Evolutionary conservation across 2,113 vertebrate species (phyloP).

Genomic region (Hassar affinis): DNA sequence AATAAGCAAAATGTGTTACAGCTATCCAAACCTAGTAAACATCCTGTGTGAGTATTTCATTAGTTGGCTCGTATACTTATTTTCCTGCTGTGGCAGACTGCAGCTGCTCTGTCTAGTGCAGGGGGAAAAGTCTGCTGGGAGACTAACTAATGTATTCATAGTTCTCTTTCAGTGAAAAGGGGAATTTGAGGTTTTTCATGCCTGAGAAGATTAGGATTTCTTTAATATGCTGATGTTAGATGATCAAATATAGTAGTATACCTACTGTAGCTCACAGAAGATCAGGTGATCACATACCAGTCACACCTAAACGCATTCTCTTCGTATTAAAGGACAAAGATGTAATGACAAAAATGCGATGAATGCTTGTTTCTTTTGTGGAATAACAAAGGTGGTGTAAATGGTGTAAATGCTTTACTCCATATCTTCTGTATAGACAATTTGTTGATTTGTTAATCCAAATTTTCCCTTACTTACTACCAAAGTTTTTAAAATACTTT

Average conservation of each 20-base stretch:
- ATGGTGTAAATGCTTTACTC: neutral
- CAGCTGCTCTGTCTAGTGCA: neutral
- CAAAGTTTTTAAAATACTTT: neutral
- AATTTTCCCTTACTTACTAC: neutral
- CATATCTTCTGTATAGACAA: neutral
- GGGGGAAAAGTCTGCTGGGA: neutral
- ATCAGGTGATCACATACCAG: constrained; percentile 23
- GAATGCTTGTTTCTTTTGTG: neutral
- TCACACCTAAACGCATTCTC: constrained; percentile 43
- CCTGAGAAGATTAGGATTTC: neutral
- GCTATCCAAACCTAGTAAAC: constrained; percentile 27
- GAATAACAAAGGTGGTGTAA: neutral
- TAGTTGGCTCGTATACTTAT: constrained; percentile 42
- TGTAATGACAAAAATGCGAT: neutral
- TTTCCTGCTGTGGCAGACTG: constrained; percentile 2
- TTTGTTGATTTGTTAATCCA: neutral
- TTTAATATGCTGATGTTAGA: neutral
- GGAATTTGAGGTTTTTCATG: neutral
- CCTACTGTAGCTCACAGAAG: neutral
- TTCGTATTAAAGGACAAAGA: neutral
- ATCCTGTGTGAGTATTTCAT: constrained; percentile 29
- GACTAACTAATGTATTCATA: neutral
- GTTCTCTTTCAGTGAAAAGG: neutral
- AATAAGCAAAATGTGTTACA: constrained; percentile 3
- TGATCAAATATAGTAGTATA: neutral